Percentiles rank a stretch among this genome's conserved stretches.
Conservation (phyloP, 2,113 vertebrate genomes). For the Gallinago jamesoni region DNA sequence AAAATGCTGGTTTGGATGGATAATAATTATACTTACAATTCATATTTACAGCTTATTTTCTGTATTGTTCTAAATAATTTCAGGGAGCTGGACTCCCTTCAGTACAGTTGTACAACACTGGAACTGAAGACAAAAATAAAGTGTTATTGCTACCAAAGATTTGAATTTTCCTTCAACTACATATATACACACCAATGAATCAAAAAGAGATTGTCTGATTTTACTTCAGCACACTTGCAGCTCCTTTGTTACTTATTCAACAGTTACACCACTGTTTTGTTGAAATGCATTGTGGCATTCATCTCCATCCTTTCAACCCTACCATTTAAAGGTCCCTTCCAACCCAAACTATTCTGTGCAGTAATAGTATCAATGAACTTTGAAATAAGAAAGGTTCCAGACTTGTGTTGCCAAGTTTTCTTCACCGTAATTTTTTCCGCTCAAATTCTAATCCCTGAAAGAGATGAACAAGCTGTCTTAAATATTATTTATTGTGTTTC, state of each 20-base stretch:
- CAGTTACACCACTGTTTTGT: background rate
- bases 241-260: background rate
- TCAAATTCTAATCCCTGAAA: background rate
- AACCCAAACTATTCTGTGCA: background rate
- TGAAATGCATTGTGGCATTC: background rate
- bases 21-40: background rate
- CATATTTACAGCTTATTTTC: background rate
- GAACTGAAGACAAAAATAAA: background rate
- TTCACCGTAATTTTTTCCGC: background rate
- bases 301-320: background rate
- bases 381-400: background rate
- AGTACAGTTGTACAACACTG: background rate
- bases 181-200: background rate
- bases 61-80: background rate
- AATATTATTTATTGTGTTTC: background rate
- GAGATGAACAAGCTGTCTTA: background rate
- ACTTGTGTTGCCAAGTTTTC: background rate
- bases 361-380: background rate
- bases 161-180: background rate
- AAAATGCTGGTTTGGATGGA: background rate
- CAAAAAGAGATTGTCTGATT: background rate
- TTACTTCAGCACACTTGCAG: background rate
- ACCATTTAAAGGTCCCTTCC: background rate
- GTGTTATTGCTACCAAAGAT: background rate
- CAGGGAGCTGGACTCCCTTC: background rate